Percentiles rank a stretch among this genome's conserved stretches.
phyloP scores from a whole-genome alignment of 2,113 vertebrate genomes.

The Cyprinodon variegatus region DNA sequence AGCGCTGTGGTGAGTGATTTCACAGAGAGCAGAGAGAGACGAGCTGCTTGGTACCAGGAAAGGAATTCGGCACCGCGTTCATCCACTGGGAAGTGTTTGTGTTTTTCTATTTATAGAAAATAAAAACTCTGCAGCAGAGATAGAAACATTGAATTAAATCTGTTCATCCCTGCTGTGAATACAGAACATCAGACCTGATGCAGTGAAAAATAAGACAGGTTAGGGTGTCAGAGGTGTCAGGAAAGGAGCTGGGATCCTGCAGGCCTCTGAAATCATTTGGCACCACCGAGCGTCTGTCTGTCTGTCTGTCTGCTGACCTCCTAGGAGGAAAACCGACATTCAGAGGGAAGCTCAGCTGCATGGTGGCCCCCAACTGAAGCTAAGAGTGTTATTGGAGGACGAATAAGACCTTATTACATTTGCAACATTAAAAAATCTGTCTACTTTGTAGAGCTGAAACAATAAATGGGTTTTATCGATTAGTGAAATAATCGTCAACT shows the following conservation, averaged over 20 bases:
- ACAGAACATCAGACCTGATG: neutral
- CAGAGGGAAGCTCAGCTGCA: neutral
- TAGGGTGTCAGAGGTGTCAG: neutral
- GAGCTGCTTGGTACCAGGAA: neutral
- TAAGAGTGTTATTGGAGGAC: too few species aligned
- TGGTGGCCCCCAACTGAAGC: too few species aligned
- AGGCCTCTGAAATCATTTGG: neutral
- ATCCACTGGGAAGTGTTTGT: neutral
- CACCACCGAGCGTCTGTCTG: neutral
- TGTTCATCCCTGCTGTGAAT: neutral
- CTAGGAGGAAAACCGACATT: neutral
- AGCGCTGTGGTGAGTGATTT: conserved; percentile 69
- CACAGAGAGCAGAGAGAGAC: conserved; percentile 35
- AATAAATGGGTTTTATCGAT: too few species aligned
- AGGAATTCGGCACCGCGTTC: neutral
- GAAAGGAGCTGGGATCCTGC: neutral
- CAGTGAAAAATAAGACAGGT: neutral
- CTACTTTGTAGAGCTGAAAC: too few species aligned
- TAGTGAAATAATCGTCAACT: too few species aligned
- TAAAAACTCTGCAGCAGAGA: neutral
- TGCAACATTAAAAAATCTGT: too few species aligned
- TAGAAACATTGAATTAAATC: neutral
- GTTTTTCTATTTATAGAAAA: neutral
- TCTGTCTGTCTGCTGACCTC: neutral
- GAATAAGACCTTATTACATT: too few species aligned